Base-by-base conservation (phyloP, 2,797 vertebrate genomes). In the Syndactyla subalaris region DNA sequence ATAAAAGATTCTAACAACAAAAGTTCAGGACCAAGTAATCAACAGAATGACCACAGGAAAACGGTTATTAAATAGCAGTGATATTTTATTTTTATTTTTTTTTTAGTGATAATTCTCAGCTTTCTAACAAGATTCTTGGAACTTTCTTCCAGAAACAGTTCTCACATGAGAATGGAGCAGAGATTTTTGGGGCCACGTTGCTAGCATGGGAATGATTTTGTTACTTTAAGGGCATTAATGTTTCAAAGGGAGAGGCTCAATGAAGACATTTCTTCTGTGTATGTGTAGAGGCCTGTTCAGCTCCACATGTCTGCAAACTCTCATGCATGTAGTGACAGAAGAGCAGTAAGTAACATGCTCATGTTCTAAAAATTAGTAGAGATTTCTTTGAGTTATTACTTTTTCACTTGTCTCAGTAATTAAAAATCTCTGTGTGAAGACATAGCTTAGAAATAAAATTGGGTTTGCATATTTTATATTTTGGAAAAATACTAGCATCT, bases 331-430 rank as follows among this genome's bases (percentile, higher is more conserved):
- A 36, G 27, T 23, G 10, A 46, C 81, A 36, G 86, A 32, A 76
- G 34, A 86, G 36, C 38, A 90, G 12, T 36, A 93, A 26, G 70
- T 55, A 89, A 93, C 75, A 61, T 6, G 26, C 6, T 97, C 78
- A 80, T 52, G 32, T 89, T 91, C 85, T 95, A 93, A 95, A 90
- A 94, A 62, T 49, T 34, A 93, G 63, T 87, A 87, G 82, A 71
- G 59, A 92, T 39, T 90, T 90, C 34, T 94, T 43, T 46, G 29
- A 85, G 78, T 82, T 84, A 95, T 29, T 90, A 63, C 18, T 89
- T 93, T 65, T n/a, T 94, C 21, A 66, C 71, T 94, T 92, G 36
- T 83, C 23, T 96, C 90, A 89, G 39, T 63, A 89, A 88, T 59
- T 59, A 81, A 93, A 87, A 43, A 26, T 5, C n/a, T 92, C 76